Evolutionary conservation across 2,797 vertebrate species (phyloP).

Genomic region (Falco columbarius): DNA sequence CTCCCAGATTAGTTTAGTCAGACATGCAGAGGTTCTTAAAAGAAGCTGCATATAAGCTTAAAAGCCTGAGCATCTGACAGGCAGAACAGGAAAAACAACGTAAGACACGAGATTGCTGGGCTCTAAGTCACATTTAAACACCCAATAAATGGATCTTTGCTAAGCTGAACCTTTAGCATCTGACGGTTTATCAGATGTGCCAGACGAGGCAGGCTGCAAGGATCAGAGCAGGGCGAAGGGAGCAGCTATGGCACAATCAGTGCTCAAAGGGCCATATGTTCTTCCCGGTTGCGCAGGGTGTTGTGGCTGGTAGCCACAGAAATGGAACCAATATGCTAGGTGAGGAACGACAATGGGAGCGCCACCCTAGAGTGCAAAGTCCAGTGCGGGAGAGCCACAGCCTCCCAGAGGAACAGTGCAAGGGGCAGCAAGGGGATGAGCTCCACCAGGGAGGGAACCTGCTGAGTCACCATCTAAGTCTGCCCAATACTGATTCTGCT

Average conservation of each 20-base stretch:
- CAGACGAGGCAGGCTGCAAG: not conserved
- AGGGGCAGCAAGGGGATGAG: no score
- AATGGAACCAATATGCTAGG: not conserved
- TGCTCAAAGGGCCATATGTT: not conserved
- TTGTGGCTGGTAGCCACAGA: not conserved
- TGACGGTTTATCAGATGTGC: not conserved
- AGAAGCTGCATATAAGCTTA: conserved; percentile 24
- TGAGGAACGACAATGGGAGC: not conserved
- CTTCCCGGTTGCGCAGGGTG: not conserved
- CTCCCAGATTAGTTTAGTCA: conserved; percentile 26
- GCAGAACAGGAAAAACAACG: conserved; percentile 14
- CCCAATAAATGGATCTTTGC: not conserved
- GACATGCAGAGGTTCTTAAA: not conserved
- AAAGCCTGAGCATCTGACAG: not conserved
- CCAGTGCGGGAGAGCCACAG: not conserved
- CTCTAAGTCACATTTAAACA: conserved; percentile 16
- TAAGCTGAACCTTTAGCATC: not conserved
- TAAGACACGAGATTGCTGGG: not conserved
- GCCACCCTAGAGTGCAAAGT: not conserved
- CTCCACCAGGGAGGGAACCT: not conserved
- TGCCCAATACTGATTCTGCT: not conserved
- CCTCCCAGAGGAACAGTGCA: not conserved
- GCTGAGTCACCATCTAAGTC: not conserved
- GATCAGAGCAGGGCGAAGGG: not conserved
- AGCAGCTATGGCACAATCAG: not conserved